Evolutionary conservation across 2,888 invertebrate genomes (phyloP).

Genomic region (Stictocephala bisonia): DNA sequence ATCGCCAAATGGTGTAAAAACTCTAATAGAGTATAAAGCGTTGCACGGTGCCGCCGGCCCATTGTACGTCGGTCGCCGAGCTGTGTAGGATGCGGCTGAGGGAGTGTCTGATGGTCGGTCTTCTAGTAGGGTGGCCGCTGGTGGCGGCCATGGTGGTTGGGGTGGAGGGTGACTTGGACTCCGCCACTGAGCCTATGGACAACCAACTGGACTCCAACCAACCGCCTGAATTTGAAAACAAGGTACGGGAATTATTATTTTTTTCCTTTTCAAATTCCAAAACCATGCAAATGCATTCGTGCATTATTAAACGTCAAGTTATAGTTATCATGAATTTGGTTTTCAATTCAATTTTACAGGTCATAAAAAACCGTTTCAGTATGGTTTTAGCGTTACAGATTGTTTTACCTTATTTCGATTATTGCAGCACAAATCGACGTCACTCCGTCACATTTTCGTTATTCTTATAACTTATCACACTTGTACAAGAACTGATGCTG

Average conservation of each 20-base stretch:
- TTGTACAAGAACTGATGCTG: no score
- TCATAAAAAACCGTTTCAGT: no score
- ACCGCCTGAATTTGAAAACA: background rate
- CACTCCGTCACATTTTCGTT: no score
- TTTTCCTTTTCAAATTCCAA: no score
- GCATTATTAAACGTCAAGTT: no score
- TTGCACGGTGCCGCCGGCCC: background rate
- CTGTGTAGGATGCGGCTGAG: background rate
- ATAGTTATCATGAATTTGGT: no score
- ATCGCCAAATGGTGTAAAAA: slow-evolving; percentile 5
- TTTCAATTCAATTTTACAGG: no score
- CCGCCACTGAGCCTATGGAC: background rate
- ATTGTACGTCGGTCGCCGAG: background rate
- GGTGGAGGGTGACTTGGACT: background rate
- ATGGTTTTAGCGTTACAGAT: no score
- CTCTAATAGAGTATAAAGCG: slow-evolving; percentile 14
- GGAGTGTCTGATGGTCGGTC: slow-evolving; percentile 6
- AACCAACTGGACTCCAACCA: background rate
- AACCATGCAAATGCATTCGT: no score
- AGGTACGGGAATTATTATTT: slow-evolving; percentile 10
- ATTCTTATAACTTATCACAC: no score
- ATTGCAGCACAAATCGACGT: no score
- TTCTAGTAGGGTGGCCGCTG: slow-evolving; percentile 25
- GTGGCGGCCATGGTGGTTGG: background rate
- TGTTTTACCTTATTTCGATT: no score